Evolutionary conservation across 2,797 vertebrate species (phyloP).

Genomic region (Micropoecilia bifurca): DNA sequence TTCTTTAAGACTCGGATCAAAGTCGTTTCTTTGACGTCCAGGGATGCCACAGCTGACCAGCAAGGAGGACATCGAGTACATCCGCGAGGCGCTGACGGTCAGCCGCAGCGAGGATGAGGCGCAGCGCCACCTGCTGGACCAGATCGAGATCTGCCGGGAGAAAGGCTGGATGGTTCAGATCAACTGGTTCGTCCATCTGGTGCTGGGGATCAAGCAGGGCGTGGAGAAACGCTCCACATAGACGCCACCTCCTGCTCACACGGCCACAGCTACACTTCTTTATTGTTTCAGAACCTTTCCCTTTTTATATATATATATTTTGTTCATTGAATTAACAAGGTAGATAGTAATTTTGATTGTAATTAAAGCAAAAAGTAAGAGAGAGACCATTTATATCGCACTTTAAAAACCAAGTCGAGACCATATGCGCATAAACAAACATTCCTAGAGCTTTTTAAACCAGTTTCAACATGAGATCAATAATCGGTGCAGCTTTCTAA

Average conservation of each 20-base stretch:
- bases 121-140: slow-evolving; percentile 94
- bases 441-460: background rate
- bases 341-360: background rate
- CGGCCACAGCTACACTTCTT: too few species aligned
- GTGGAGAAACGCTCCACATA: slow-evolving; percentile 95
- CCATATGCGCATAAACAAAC: background rate
- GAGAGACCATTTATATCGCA: background rate
- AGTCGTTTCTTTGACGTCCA: slow-evolving; percentile 19
- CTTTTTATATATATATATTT: background rate
- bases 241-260: background rate
- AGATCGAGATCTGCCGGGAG: slow-evolving; percentile 98
- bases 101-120: slow-evolving; percentile 91
- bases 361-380: background rate
- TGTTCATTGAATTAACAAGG: background rate
- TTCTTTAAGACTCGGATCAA: background rate
- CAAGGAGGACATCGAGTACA: slow-evolving; percentile 98
- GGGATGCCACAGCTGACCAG: slow-evolving; percentile 98
- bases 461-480: background rate
- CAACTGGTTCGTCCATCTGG: slow-evolving; percentile 98
- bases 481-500: background rate
- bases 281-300: background rate
- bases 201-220: slow-evolving; percentile 97
- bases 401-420: slow-evolving; percentile 36
- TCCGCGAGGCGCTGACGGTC: slow-evolving; percentile 93
- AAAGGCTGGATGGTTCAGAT: slow-evolving; percentile 99